Conservation (phyloP, 2,113 vertebrate genomes). For the Taxidea taxus region DNA sequence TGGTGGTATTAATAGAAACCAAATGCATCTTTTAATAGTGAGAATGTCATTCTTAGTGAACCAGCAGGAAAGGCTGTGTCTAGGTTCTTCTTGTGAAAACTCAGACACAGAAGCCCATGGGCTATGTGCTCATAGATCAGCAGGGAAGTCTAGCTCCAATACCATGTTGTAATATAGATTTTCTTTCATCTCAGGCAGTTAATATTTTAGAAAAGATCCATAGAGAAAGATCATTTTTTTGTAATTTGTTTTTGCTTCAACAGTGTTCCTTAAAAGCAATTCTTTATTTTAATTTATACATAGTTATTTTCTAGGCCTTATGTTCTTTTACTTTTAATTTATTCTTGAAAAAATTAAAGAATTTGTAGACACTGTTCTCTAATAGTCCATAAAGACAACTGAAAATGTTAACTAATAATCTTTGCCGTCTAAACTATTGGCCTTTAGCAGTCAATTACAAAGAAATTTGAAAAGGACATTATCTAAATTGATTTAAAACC, state of each 20-base stretch:
- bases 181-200: background rate
- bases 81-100: background rate
- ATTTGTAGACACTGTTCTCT: background rate
- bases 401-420: background rate
- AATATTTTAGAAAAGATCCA: constrained; percentile 10
- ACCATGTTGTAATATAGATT: background rate
- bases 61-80: background rate
- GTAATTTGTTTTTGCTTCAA: constrained; percentile 17
- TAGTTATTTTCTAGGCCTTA: background rate
- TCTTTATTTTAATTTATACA: background rate
- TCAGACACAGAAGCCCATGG: background rate
- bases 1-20: background rate
- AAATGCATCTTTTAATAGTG: background rate
- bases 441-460: background rate
- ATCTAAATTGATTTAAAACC: background rate
- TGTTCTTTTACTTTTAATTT: background rate
- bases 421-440: background rate
- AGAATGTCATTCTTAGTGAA: background rate
- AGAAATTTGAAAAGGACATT: background rate
- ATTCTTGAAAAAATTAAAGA: background rate
- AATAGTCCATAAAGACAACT: background rate
- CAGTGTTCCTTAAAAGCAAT: background rate
- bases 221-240: background rate
- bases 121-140: background rate
- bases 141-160: background rate